Evolutionary conservation across 1,140 invertebrate genomes (phyloP), one percentile per base, ranked within the genome.

Genomic region (Drosophila oshimai): DNA sequence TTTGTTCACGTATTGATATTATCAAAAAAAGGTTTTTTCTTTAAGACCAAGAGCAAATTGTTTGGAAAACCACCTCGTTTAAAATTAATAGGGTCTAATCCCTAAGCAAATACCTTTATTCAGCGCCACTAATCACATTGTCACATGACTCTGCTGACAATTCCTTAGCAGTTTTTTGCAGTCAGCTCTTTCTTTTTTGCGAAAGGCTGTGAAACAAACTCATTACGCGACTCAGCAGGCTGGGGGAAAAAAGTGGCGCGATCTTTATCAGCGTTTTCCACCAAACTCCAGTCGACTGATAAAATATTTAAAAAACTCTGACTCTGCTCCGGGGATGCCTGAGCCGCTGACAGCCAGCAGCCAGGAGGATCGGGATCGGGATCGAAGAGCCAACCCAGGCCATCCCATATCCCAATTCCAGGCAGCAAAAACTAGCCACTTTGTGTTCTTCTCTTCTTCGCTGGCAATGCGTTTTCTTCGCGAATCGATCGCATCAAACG

Each of bases 231-330:
- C 15, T n/a, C n/a, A n/a, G n/a, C 50, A 39, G 31, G 49, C 41
- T 49, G 18, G 17, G 24, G 26, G 34, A 15, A 73, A 78, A 73
- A 86, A 79, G 62, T 87, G 81, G 64, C 83, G 64, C 73, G 83
- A 87, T 87, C 46, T 61, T 74, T 87, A 87, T 87, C 83, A 87
- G 62, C 77, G 64, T 71, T 62, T 86, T 87, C 81, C 83, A 77
- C 68, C 58, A 87, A 87, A 87, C 81, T 87, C 45, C 37, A 44
- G n/a, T 17, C 46, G 28, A 39, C 81, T 87, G 81, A 87, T 87
- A 81, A 87, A 87, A 81, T 87, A 87, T 87, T 87, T 87, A 65
- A 87, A 80, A 70, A 76, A 70, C 74, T 36, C n/a, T 46, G 18
- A 54, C 46, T 53, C 44, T 51, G 36, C 46, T 28, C 10, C 49